These are phyloP conservation scores for Odobenus rosmarus DNA, from an alignment of 2,113 vertebrate species.

Conservation along the genomic window DNA sequence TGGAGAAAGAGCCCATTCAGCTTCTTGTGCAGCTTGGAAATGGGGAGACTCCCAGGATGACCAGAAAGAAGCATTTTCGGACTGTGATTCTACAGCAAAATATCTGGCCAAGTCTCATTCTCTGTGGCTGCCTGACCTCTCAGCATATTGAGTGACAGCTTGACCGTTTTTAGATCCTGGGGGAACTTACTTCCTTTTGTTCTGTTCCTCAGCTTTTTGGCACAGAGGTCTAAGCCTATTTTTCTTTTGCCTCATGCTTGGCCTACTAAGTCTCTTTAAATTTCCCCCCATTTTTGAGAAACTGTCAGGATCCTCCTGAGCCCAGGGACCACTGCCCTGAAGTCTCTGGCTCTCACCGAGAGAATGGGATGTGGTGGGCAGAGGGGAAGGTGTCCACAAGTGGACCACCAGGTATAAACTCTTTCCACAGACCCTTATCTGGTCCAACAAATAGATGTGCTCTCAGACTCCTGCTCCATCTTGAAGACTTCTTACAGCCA, in stretches of 20 bases:
- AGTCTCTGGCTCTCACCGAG: not conserved
- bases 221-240: not conserved
- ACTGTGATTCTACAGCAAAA: not conserved
- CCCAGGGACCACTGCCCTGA: not conserved
- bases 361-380: not conserved
- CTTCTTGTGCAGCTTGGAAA: not conserved
- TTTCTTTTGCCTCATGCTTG: constrained; percentile 25
- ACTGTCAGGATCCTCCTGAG: not conserved
- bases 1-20: not conserved
- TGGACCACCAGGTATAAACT: not conserved
- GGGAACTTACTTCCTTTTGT: not conserved
- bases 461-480: not conserved
- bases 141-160: not conserved
- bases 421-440: not conserved
- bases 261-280: not conserved
- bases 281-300: not conserved
- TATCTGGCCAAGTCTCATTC: not conserved
- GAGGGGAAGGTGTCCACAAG: not conserved
- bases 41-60: not conserved
- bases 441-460: not conserved
- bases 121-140: not conserved
- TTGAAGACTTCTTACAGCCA: not conserved
- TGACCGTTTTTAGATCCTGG: not conserved
- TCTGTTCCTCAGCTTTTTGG: not conserved
- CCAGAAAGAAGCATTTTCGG: not conserved